These are phyloP conservation scores for Drosophila neotestacea DNA, from an alignment of 2,888 invertebrate species.

Conservation along the genomic window DNA sequence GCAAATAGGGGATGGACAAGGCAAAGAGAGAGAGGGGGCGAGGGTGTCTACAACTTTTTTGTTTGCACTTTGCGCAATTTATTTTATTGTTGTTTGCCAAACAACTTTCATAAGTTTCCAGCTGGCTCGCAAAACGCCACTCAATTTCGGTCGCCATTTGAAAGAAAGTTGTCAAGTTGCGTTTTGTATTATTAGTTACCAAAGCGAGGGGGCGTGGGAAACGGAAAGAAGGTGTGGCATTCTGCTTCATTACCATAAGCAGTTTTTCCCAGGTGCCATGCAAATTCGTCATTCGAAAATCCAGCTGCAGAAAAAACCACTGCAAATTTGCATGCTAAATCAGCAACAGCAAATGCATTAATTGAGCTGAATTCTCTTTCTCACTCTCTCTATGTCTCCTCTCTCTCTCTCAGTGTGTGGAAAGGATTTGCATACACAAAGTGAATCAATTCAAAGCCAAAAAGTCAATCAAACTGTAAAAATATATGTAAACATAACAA, in stretches of 20 bases:
- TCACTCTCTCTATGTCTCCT: conserved; percentile 5
- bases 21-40: too few relatives aligned
- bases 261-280: conserved; percentile 38
- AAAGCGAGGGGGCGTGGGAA: background rate
- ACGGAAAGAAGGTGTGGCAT: background rate
- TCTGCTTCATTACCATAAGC: conserved; percentile 50
- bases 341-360: conserved; percentile 44
- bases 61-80: conserved; percentile 75
- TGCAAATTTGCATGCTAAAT: conserved; percentile 29
- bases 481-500: conserved; percentile 50
- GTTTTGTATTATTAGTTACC: conserved; percentile 65
- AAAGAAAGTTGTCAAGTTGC: conserved; percentile 68
- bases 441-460: conserved; percentile 73
- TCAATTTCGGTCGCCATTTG: conserved; percentile 70
- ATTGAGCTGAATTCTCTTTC: conserved; percentile 21
- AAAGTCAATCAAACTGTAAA: conserved; percentile 75
- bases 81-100: conserved; percentile 81
- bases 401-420: conserved; percentile 15
- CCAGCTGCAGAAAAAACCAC: conserved; percentile 3
- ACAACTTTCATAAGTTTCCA: conserved; percentile 76
- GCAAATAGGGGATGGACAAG: background rate
- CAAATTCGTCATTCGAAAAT: conserved; percentile 24
- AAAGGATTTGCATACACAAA: conserved; percentile 54
- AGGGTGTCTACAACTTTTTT: conserved; percentile 42
- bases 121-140: conserved; percentile 70